Evolutionary conservation across 2,797 vertebrate genomes (phyloP), one percentile per base, ranked within the genome.

Genomic region (Hoplostethus mediterraneus): DNA sequence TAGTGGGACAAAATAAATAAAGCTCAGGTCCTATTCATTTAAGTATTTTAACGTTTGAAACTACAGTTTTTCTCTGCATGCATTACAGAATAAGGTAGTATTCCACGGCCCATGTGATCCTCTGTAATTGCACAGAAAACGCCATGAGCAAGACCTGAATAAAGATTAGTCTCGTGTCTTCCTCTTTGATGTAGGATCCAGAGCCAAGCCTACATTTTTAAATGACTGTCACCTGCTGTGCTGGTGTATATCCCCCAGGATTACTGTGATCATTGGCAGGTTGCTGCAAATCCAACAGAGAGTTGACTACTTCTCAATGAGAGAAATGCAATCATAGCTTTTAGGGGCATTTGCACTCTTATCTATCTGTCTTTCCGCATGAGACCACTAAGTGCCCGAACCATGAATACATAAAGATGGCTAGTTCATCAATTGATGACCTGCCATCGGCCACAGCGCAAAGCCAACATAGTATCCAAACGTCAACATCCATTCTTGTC

Each of bases 181-280:
- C 28, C 3, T 81, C 82, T 92, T 92, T 92, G 91, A 91, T 90
- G 85, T 89, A 14, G 76, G 65, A 81, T 84, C 59, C 47, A 76
- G 59, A 90, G 70, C 65, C 82, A 64, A 85, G 87, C 78, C 71
- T 82, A 85, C 81, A 86, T 87, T 81, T 85, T 82, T 72, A 90
- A 89, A 90, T 89, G 87, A 86, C 85, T 87, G 81, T 84, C 87
- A 83, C 89, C 91, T 90, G 89, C 90, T 92, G 90, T 65, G 84
- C 72, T 66, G 86, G 84, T 82, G 85, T 79, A 84, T 82, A 49
- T 85, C 80, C 87, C 61, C 84, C 66, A 67, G 83, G 87, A 86
- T 85, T 49, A 47, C 82, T 88, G 63, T 81, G 84, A 90, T 91
- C 87, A 82, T 85, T 83, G 84, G 83, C 84, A 86, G 83, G 84